Evolutionary conservation across 2,797 vertebrate genomes (phyloP), one percentile per base, ranked within the genome.

Genomic region (Ptychadena robeensis): DNA sequence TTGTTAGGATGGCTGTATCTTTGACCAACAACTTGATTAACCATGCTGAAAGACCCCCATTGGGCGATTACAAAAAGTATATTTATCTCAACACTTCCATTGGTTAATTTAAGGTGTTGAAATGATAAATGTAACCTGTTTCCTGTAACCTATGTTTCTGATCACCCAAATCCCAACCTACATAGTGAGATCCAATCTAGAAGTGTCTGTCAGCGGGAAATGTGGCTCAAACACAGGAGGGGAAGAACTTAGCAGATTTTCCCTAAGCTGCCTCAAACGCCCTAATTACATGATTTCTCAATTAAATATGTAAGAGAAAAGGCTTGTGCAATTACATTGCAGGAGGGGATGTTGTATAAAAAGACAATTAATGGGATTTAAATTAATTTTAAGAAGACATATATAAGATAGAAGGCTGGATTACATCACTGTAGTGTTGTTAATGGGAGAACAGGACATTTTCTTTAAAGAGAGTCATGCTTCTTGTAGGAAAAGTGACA

Each of bases 221-320:
- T 37, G 40, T 79, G 59, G 59, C 73, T 75, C 73, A 75, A 63
- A 38, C n/a, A 59, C 14, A 30, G 76, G 31, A 57, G 64, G 64
- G 65, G 31, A n/a, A 25, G 14, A 38, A 25, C 61, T 12, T 34
- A 18, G 40, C 22, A 27, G 65, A 79, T 79, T 69, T 57, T 79
- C 76, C 76, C 76, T 68, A n/a, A 68, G 76, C 76, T 69, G 76
- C 65, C 65, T 68, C 22, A 14, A 30, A 69, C 40, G 65, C 76
- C 76, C 76, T 79, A 79, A 79, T 79, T 79, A 79, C 76, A 79
- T 79, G 76, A 79, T 79, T 79, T 79, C 76, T 79, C 76, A 79
- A 79, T 79, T 79, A 79, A 79, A 79, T 79, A 79, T 79, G 76
- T 79, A 68, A 79, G 76, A 59, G 65, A 57, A 79, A 69, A 79